Conservation (phyloP, 2,888 invertebrate species). For the Eristalis tenax region DNA sequence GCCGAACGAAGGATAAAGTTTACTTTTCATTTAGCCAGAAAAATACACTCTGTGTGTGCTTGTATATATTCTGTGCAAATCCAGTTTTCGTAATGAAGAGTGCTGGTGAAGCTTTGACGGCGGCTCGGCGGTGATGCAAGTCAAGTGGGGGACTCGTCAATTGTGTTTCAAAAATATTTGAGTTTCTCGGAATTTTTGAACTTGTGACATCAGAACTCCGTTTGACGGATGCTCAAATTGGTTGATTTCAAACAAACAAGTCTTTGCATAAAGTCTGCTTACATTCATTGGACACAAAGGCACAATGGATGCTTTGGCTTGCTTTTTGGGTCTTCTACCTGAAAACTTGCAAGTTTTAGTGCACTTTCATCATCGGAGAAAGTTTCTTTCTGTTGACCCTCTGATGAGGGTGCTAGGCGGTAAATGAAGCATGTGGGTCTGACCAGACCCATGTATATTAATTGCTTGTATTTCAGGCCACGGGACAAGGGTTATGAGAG, state of each 20-base stretch:
- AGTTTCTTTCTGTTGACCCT: too few relatives aligned
- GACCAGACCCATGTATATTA: too few relatives aligned
- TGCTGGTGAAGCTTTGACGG: not conserved
- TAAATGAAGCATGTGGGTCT: too few relatives aligned
- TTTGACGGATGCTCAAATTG: not conserved
- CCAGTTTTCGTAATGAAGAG: not conserved
- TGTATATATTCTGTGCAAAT: not conserved
- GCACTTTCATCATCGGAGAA: too few relatives aligned
- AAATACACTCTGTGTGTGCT: not conserved
- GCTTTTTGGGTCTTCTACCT: too few relatives aligned
- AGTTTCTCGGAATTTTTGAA: not conserved
- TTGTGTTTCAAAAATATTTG: not conserved
- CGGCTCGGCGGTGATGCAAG: not conserved
- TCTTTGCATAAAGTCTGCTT: not conserved
- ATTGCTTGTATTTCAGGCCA: too few relatives aligned
- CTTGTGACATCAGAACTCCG: not conserved
- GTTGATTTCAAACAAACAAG: not conserved
- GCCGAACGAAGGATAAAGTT: constrained; percentile 35
- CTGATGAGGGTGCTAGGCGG: too few relatives aligned
- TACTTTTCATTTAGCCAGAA: constrained; percentile 18
- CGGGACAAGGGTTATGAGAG: too few relatives aligned
- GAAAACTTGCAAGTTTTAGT: too few relatives aligned
- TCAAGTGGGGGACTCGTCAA: not conserved
- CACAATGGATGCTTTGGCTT: too few relatives aligned
- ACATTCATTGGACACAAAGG: too few relatives aligned